Evolutionary conservation across 2,888 invertebrate species (phyloP), one percentile per base, ranked within the genome.

Genomic region (Eristalis intricaria): DNA sequence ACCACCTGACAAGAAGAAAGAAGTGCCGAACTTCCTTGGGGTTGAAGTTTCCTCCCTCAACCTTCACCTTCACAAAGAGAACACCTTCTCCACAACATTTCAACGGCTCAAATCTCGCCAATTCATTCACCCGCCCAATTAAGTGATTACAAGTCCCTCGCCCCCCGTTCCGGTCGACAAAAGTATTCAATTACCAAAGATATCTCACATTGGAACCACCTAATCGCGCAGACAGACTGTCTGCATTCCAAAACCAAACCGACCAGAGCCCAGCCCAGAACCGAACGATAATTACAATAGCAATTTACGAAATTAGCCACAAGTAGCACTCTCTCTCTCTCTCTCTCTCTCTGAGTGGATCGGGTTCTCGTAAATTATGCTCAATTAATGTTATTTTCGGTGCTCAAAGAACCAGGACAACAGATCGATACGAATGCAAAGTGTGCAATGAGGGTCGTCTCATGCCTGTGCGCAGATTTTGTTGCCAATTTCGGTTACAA

Each of bases 231-330:
- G 29, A 26, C 13, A 26, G n/a, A 61, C 32, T 29, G 43, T 43
- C 71, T 32, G 4, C n/a, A n/a, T 32, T 65, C 50, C 56, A 22
- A 74, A 61, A 70, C 56, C 68, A 73, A 79, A 56, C 61, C 35
- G 68, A 70, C 50, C 76, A 73, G 43, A 61, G 60, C 63, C 74
- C 66, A 75, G 60, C 60, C 43, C 19, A 73, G 76, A 73, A 77
- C 79, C 76, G 71, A 84, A 75, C 83, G 76, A 84, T 87, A 87
- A 87, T 87, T 87, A 87, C 87, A 87, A 87, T 80, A 84, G 76
- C 84, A 87, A 87, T 87, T 87, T 87, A 83, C 87, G 79, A 76
- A 87, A 87, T 87, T 84, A 87, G 80, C 76, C 87, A 83, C 15
- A n/a, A 84, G 83, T 87, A 87, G 80, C 87, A 80, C 87, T 80